Evolutionary conservation across 2,888 invertebrate genomes (phyloP), one percentile per base, ranked within the genome.

Genomic region (Pelosia muscerda): DNA sequence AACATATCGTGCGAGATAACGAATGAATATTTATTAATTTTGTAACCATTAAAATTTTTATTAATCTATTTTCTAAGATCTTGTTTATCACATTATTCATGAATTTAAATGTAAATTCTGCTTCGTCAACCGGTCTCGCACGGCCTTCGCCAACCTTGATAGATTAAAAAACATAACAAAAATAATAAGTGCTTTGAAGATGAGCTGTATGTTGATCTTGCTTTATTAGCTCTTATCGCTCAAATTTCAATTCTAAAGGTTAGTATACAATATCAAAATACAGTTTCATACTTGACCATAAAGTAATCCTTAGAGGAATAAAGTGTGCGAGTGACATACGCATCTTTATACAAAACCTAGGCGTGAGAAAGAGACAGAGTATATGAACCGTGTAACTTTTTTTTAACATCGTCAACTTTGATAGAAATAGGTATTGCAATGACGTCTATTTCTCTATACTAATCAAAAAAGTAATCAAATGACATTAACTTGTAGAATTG

Each of bases 131-230:
- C 78, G 74, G 71, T 68, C 63, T 72, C 61, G 28, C 22, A 23
- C 71, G 78, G 76, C 76, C 82, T 81, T 75, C 67, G 69, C 26
- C 15, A 73, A 63, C 81, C 81, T 81, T 81, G 78, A 74, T 42
- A 49, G 42, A 65, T 65, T 61, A 69, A 71, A 56, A 65, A 25
- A 61, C 63, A 65, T 22, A 67, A 66, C 67, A 72, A 72, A 73
- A 1, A 56, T 60, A 72, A 73, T 15, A 26, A 5, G 56, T 60
- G 13, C n/a, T n/a, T 15, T 62, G 38, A 22, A 63, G 66, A 72
- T 74, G 68, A 69, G 28, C 69, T 60, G 62, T 66, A 22, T 22
- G n/a, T n/a, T n/a, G n/a, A n/a, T n/a, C n/a, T n/a, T n/a, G n/a
- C n/a, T n/a, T n/a, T n/a, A n/a, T n/a, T n/a, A 38, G 61, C 56